Evolutionary conservation across 2,888 invertebrate species (phyloP).

Genomic region (Lordiphosa andalusiaca): DNA sequence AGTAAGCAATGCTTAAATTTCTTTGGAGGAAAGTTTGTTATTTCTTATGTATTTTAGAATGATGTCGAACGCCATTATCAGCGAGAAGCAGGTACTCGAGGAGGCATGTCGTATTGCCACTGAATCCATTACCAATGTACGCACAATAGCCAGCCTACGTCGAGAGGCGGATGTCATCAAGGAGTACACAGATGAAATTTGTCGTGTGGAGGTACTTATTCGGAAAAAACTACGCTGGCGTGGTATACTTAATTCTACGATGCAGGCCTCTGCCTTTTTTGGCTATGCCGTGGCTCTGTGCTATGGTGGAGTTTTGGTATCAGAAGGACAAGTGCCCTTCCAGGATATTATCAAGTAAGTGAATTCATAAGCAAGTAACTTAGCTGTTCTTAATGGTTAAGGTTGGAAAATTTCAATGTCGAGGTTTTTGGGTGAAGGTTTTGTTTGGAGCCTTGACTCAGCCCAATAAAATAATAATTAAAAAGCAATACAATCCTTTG

Average conservation of each 20-base stretch:
- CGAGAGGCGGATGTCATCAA: conserved; percentile 84
- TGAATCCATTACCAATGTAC: conserved; percentile 87
- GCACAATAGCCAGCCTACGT: conserved; percentile 86
- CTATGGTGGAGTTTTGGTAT: conserved; percentile 87
- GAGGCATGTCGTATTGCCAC: conserved; percentile 87
- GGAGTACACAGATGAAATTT: conserved; percentile 83
- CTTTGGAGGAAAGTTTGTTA: fast-evolving
- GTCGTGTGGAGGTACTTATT: conserved; percentile 81
- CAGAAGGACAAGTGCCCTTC: conserved; percentile 84
- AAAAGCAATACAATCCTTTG: no score
- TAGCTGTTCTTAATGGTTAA: no score
- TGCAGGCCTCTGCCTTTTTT: conserved; percentile 86
- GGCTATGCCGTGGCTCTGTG: conserved; percentile 87
- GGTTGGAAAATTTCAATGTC: no score
- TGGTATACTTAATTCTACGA: conserved; percentile 86
- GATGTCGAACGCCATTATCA: conserved; percentile 83
- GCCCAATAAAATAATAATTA: no score
- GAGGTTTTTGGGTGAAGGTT: no score
- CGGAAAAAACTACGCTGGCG: conserved; percentile 83
- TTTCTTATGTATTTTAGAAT: conserved; percentile 74
- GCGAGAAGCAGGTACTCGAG: conserved; percentile 85
- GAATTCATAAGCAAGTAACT: no score
- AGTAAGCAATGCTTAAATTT: conserved; percentile 59
- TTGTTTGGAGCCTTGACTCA: no score
- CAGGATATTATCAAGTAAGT: conserved; percentile 87